Base-by-base conservation (phyloP, 1,140 invertebrate genomes). In the Cotesia vestalis region DNA sequence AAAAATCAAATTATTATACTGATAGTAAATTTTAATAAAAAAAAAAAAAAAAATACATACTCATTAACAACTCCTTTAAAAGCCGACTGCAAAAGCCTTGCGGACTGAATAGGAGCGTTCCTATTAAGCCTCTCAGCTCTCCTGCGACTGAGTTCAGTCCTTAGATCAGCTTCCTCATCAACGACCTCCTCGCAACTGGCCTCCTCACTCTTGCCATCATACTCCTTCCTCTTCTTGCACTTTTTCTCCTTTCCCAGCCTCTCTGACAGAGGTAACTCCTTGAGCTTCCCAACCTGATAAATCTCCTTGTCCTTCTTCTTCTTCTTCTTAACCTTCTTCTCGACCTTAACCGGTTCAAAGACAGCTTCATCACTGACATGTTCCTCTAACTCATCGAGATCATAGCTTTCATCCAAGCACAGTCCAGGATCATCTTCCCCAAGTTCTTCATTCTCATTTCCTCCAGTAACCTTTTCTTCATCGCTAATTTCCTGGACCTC, bases 41-140 rank as follows among this genome's bases (percentile, higher is more conserved):
- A 46, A 5, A 46, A 46, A 46, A 46, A 46, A 46, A 70, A 68
- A n/a, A 12, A 69, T 77, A 84, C 83, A 73, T 78, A 86, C 85
- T 86, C 85, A 62, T 82, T 84, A 55, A 85, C 84, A 73, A 86
- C 83, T 14, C 84, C 83, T 77, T 86, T 85, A 36, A 86, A 86
- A 36, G 84, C 84, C n/a, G 84, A 86, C 36, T 86, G 84, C 40
- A 86, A 76, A 38, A 86, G 78, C 69, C 84, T 76, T 12, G 84
- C 84, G 4, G 84, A 84, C n/a, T 86, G 84, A 66, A 85, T 79
- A 0, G 84, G 82, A 2, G 77, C 79, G 62, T 76, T 75, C 67
- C 80, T 78, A 9, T 84, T 85, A 35, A 85, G 73, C 71, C 83
- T 77, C 60, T 86, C 85, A 0, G 84, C 84, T 12, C 84, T 78